phyloP scores from a whole-genome alignment of 2,113 vertebrate genomes.

The Eidolon helvum region DNA sequence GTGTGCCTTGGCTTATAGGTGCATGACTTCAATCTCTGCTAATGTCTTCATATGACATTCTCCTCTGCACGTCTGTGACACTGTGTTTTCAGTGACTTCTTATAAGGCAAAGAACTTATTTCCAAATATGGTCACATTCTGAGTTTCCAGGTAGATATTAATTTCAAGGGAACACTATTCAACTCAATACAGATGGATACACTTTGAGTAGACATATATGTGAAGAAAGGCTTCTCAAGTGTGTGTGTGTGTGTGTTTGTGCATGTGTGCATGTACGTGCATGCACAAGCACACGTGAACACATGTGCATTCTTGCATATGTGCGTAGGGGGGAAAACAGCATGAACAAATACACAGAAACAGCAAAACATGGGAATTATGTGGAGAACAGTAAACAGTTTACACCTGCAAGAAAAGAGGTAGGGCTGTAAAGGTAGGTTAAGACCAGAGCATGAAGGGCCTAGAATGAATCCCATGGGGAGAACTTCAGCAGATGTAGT shows the following conservation, averaged over 20 bases:
- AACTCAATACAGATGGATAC: background rate
- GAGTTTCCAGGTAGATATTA: background rate
- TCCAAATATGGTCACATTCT: background rate
- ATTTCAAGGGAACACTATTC: background rate
- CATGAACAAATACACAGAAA: background rate
- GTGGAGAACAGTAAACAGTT: background rate
- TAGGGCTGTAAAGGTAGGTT: background rate
- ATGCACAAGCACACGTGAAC: too few species aligned
- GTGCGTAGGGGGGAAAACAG: background rate
- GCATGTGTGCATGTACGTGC: too few species aligned
- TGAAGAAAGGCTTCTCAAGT: background rate
- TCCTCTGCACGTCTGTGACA: background rate
- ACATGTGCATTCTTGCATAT: too few species aligned
- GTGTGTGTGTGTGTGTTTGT: background rate
- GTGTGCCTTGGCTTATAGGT: background rate
- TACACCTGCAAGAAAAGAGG: background rate
- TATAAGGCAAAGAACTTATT: background rate
- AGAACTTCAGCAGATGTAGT: background rate
- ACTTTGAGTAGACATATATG: background rate
- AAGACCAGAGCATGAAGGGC: background rate
- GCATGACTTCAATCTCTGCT: background rate
- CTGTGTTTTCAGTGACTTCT: background rate
- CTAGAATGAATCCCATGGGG: background rate
- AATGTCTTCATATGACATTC: background rate
- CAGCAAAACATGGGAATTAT: background rate